Evolutionary conservation across 2,113 vertebrate genomes (phyloP).

Genomic region (Pagrus major): DNA sequence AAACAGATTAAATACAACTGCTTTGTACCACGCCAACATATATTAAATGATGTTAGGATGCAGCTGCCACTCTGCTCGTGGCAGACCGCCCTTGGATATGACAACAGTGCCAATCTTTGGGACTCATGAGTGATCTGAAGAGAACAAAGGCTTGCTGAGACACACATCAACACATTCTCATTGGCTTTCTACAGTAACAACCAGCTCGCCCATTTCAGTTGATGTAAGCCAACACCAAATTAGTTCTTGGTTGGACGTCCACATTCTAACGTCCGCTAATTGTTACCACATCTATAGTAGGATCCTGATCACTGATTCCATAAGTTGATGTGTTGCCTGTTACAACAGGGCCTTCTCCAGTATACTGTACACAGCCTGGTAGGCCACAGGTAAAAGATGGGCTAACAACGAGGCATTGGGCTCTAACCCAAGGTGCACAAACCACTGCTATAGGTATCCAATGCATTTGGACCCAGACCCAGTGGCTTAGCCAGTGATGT

Average conservation of each 20-base stretch:
- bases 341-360: constrained; percentile 2
- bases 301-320: background rate
- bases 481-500: background rate
- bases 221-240: background rate
- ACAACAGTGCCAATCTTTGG: background rate
- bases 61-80: constrained; percentile 21
- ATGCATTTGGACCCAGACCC: background rate
- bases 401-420: background rate
- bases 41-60: constrained; percentile 27
- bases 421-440: background rate
- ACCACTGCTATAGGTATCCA: background rate
- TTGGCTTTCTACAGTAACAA: background rate
- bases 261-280: constrained; percentile 5
- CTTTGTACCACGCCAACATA: constrained; percentile 24
- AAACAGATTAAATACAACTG: constrained; percentile 27
- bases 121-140: constrained; percentile 3
- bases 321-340: background rate
- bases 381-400: background rate
- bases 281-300: background rate
- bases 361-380: background rate
- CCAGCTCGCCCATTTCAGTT: background rate
- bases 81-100: constrained; percentile 12
- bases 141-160: constrained; percentile 13
- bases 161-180: background rate
- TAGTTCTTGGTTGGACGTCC: background rate